Conservation (phyloP, 2,888 invertebrate species). For the Campopleginae sp. region DNA sequence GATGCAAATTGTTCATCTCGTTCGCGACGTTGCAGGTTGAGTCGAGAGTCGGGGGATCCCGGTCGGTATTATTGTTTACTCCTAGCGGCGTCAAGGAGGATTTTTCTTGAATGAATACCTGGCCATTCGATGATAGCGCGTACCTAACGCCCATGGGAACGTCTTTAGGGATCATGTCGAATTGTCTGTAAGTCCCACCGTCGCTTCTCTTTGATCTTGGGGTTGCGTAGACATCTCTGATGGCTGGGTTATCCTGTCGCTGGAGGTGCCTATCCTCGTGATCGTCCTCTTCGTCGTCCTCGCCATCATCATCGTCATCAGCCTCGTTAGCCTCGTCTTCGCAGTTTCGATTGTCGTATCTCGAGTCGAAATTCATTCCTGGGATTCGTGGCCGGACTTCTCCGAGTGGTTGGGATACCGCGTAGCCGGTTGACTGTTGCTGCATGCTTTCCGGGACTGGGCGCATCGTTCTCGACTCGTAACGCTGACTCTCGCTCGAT, state of each 20-base stretch:
- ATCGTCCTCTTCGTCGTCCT: constrained; percentile 16
- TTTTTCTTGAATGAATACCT: constrained; percentile 30
- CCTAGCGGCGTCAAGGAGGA: not conserved
- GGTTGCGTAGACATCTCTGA: constrained; percentile 54
- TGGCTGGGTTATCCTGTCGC: constrained; percentile 15
- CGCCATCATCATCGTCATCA: constrained; percentile 25
- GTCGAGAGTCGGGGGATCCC: constrained; percentile 15
- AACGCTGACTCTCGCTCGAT: constrained; percentile 62
- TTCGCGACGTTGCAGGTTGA: constrained; percentile 27
- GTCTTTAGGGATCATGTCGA: constrained; percentile 57
- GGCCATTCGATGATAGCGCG: constrained; percentile 35
- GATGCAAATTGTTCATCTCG: constrained; percentile 63
- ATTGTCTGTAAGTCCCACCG: constrained; percentile 53
- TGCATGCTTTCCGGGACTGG: constrained; percentile 73
- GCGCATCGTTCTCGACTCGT: constrained; percentile 68
- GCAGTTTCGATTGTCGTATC: constrained; percentile 27
- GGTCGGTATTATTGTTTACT: constrained; percentile 28
- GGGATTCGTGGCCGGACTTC: constrained; percentile 28
- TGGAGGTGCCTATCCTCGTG: not conserved
- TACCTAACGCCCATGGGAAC: constrained; percentile 31
- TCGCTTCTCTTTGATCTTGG: constrained; percentile 51
- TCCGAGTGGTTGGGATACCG: constrained; percentile 65
- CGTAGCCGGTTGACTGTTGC: constrained; percentile 70
- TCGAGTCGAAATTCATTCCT: constrained; percentile 56
- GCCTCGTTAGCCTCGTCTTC: constrained; percentile 20